Percentiles rank a stretch among this genome's conserved stretches.
Evolutionary conservation across 1,140 invertebrate genomes (phyloP).

Genomic region (Cotesia vestalis): DNA sequence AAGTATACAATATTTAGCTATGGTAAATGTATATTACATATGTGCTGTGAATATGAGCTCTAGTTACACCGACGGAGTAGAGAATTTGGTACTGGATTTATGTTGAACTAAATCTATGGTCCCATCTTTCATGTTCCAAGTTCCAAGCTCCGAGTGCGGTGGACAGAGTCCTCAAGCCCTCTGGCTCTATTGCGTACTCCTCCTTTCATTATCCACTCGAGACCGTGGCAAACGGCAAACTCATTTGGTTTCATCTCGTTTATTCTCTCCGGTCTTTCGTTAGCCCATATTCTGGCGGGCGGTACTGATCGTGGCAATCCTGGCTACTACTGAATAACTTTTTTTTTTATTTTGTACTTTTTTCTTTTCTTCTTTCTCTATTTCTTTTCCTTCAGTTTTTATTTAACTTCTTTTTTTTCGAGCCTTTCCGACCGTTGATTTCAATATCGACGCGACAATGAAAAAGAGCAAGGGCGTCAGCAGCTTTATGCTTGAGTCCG

Average conservation of each 20-base stretch:
- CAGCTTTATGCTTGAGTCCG: slow-evolving; percentile 29
- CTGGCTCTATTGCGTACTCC: slow-evolving; percentile 1
- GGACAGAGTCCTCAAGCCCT: slow-evolving; percentile 18
- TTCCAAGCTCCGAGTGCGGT: slow-evolving; percentile 18
- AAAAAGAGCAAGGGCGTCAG: slow-evolving; percentile 24
- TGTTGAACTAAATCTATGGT: not conserved
- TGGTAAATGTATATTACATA: too few relatives aligned
- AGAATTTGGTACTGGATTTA: not conserved
- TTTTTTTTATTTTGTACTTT: not conserved
- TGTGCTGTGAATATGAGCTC: too few relatives aligned
- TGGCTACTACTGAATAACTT: slow-evolving; percentile 5
- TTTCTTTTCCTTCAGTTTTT: slow-evolving; percentile 9
- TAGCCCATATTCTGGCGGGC: not conserved
- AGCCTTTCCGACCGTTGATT: slow-evolving; percentile 48
- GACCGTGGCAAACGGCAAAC: slow-evolving; percentile 28
- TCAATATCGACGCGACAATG: slow-evolving; percentile 42
- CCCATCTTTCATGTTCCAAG: slow-evolving; percentile 32
- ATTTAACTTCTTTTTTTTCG: slow-evolving; percentile 23
- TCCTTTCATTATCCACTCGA: slow-evolving; percentile 39
- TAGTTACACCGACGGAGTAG: not conserved
- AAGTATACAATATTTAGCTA: too few relatives aligned
- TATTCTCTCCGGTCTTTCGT: slow-evolving; percentile 32
- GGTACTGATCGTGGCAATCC: not conserved
- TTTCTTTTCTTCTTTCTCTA: slow-evolving; percentile 1
- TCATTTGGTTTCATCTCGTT: slow-evolving; percentile 35